These are phyloP conservation scores for Elegia similella DNA, from an alignment of 2,888 invertebrate genomes.

Conservation along the genomic window DNA sequence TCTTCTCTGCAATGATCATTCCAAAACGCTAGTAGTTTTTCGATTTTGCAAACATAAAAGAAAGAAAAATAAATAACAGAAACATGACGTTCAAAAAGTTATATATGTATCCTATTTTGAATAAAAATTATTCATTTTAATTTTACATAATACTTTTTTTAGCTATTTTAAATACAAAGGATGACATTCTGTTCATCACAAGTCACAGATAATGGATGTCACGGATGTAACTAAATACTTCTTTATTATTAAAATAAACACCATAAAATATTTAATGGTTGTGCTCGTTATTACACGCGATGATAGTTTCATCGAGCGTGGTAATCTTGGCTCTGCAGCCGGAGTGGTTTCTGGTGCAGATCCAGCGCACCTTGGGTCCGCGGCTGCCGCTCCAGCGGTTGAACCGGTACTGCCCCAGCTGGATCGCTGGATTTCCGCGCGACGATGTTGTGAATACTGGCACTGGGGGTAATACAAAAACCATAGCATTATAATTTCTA, in stretches of 20 bases:
- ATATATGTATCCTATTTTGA: no score
- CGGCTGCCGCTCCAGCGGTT: conserved; percentile 18
- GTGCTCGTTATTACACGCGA: conserved; percentile 29
- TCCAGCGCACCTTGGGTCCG: conserved; percentile 30
- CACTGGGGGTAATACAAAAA: background rate
- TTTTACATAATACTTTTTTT: no score
- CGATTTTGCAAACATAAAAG: no score
- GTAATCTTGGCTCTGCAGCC: conserved; percentile 40
- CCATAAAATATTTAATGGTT: conserved; percentile 25
- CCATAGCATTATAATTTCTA: no score
- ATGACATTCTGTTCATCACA: no score
- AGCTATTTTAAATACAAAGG: no score
- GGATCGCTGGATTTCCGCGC: conserved; percentile 42
- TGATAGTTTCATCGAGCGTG: conserved; percentile 29
- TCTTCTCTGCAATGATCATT: no score
- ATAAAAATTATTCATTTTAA: no score
- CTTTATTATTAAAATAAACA: background rate
- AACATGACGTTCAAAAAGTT: no score
- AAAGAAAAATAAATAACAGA: no score
- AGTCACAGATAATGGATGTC: no score
- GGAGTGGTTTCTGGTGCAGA: conserved; percentile 31
- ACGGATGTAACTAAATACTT: background rate
- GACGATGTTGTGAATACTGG: conserved; percentile 34
- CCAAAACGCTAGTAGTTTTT: no score
- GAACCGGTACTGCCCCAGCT: conserved; percentile 35